These are phyloP conservation scores for Diplodus sargus DNA, from an alignment of 2,797 vertebrate genomes.

Conservation along the genomic window DNA sequence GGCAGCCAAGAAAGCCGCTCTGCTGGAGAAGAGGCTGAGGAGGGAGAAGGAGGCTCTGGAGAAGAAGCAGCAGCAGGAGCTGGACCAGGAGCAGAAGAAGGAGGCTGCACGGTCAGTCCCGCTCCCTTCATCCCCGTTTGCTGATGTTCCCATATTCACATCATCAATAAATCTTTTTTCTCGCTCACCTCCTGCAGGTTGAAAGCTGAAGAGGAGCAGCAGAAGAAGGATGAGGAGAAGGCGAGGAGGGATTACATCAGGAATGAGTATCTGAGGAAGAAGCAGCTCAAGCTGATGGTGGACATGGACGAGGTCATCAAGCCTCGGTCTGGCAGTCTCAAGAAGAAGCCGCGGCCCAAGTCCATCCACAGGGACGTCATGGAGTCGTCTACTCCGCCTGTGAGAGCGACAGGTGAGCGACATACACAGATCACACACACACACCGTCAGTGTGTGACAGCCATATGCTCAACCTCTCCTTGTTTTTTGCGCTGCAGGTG, in stretches of 20 bases:
- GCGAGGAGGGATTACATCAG: constrained; percentile 93
- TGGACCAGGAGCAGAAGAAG: constrained; percentile 92
- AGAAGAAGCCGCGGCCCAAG: constrained; percentile 95
- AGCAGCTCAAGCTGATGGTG: constrained; percentile 96
- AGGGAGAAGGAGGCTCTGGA: constrained; percentile 94
- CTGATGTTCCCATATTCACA: not conserved
- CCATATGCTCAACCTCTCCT: not conserved
- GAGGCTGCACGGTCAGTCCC: constrained; percentile 89
- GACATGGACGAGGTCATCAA: constrained; percentile 95
- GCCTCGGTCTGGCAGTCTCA: constrained; percentile 88
- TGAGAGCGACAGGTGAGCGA: constrained; percentile 88
- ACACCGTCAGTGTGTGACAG: too few relatives aligned
- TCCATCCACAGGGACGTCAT: constrained; percentile 95
- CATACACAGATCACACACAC: not conserved
- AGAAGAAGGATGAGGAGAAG: constrained; percentile 94
- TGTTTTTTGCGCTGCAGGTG: constrained; percentile 80
- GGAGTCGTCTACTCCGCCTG: constrained; percentile 89
- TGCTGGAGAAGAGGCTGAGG: constrained; percentile 94
- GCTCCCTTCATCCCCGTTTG: not conserved
- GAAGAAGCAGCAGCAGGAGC: constrained; percentile 92
- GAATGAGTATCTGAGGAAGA: constrained; percentile 93
- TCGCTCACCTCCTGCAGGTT: constrained; percentile 80
- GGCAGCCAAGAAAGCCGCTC: constrained; percentile 93
- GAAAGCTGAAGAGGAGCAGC: constrained; percentile 94
- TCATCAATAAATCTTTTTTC: not conserved